Conservation (phyloP, 1,140 invertebrate genomes). For the Branchinecta lindahli region DNA sequence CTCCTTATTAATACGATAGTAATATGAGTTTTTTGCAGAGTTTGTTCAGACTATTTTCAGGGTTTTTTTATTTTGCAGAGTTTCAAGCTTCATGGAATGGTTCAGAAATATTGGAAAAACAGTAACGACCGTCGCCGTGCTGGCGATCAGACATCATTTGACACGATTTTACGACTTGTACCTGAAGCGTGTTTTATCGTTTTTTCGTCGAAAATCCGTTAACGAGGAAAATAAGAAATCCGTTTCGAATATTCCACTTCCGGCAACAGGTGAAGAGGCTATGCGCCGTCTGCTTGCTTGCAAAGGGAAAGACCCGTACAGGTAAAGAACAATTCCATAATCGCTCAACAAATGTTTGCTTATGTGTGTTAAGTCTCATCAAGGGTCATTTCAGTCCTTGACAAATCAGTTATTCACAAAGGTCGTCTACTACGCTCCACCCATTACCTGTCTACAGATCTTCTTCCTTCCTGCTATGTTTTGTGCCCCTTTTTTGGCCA, state of each 20-base stretch:
- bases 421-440: too few relatives aligned
- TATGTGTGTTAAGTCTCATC: too few relatives aligned
- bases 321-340: conserved; percentile 28
- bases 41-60: too few relatives aligned
- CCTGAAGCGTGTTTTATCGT: background rate
- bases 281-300: conserved; percentile 79
- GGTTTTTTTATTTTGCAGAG: background rate
- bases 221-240: background rate
- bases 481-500: too few relatives aligned
- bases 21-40: background rate
- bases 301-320: conserved; percentile 88
- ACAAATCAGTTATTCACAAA: too few relatives aligned
- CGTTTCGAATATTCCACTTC: conserved; percentile 55
- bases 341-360: too few relatives aligned
- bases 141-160: background rate
- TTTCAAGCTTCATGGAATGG: background rate
- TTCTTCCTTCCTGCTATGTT: too few relatives aligned
- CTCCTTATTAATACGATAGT: too few relatives aligned
- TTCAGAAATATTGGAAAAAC: background rate
- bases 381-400: too few relatives aligned
- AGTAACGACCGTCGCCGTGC: background rate
- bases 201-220: background rate
- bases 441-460: too few relatives aligned
- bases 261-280: conserved; percentile 78
- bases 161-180: background rate